These are phyloP conservation scores for Leptatherina wallacei DNA, from an alignment of 2,797 vertebrate species.

Conservation along the genomic window DNA sequence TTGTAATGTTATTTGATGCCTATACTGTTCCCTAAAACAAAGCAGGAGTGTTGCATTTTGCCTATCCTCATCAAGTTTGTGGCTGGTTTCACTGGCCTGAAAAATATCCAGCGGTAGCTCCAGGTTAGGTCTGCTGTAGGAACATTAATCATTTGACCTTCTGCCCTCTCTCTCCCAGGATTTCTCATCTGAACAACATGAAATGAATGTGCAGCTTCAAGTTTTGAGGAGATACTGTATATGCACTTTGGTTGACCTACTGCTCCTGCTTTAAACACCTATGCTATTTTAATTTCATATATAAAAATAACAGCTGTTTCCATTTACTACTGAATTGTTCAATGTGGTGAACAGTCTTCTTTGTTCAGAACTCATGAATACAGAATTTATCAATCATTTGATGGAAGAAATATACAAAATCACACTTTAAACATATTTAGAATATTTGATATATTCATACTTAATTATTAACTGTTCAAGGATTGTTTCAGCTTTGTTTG, in stretches of 20 bases:
- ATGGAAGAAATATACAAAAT: not conserved
- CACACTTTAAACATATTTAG: not conserved
- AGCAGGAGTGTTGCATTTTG: constrained; percentile 11
- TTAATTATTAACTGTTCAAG: not conserved
- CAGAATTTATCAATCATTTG: not conserved
- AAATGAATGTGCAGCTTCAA: constrained; percentile 1
- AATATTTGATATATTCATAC: not conserved
- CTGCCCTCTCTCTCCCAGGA: constrained; percentile 2
- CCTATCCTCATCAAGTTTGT: constrained; percentile 11
- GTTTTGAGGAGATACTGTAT: not conserved
- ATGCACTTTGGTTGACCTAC: not conserved
- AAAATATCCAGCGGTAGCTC: constrained; percentile 14
- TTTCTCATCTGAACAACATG: constrained; percentile 13
- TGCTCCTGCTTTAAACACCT: not conserved
- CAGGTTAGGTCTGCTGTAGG: not conserved
- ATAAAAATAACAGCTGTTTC: not conserved
- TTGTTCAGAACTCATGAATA: not conserved
- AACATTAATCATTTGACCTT: constrained; percentile 30
- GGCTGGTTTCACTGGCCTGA: not conserved
- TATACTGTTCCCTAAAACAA: constrained; percentile 24
- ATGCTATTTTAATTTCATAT: not conserved
- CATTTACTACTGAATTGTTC: not conserved
- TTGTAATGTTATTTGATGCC: constrained; percentile 24
- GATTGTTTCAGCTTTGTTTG: not conserved
- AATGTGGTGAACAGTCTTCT: not conserved